Conservation (phyloP, 2,888 invertebrate species). For the Xestia sexstrigata region DNA sequence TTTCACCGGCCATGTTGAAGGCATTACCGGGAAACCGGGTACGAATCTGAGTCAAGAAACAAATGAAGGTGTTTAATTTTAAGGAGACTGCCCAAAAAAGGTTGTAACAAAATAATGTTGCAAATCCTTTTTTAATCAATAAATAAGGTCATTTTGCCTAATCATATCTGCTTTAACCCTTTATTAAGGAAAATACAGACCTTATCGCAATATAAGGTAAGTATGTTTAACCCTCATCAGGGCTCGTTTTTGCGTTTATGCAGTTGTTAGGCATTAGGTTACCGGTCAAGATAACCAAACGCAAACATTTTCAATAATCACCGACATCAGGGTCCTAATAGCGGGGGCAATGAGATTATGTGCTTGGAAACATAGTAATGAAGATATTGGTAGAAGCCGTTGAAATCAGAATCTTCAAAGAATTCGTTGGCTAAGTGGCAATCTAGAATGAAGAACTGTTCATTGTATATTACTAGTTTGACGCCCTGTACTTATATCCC, state of each 20-base stretch:
- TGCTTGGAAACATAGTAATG: constrained; percentile 56
- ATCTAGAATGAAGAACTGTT: not conserved
- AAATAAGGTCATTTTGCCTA: constrained; percentile 15
- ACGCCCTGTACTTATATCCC: not conserved
- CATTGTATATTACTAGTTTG: not conserved
- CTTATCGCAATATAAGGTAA: constrained; percentile 33
- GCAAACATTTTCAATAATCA: constrained; percentile 62
- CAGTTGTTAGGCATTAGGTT: constrained; percentile 43
- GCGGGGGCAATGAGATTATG: constrained; percentile 55
- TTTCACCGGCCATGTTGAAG: not conserved
- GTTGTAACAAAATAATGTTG: not conserved
- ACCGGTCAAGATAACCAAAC: constrained; percentile 63
- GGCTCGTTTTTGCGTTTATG: constrained; percentile 38
- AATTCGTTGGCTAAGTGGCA: not conserved
- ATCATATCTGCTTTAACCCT: constrained; percentile 21
- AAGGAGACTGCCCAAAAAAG: not conserved
- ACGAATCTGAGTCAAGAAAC: not conserved
- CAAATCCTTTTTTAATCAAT: constrained; percentile 15
- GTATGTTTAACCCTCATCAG: constrained; percentile 40
- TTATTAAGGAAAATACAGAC: constrained; percentile 27
- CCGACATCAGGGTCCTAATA: constrained; percentile 58
- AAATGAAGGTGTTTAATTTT: constrained; percentile 4
- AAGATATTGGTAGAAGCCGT: constrained; percentile 25
- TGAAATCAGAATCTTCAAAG: not conserved
- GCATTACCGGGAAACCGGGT: not conserved